Conservation (phyloP, 2,113 vertebrate species). For the Saccopteryx leptura region DNA sequence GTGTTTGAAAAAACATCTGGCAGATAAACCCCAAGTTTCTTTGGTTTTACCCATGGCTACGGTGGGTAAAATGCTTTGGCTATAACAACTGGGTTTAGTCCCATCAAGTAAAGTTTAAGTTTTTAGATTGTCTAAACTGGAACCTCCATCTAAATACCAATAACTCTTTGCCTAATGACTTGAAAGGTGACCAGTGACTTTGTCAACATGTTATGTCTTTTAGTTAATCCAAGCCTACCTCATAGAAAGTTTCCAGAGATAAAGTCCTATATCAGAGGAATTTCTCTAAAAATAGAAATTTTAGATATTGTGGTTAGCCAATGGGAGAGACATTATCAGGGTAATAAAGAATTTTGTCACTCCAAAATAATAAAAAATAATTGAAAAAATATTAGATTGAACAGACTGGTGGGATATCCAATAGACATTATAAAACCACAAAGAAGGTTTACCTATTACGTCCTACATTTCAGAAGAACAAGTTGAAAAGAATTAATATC, state of each 20-base stretch:
- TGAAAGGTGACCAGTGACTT: background rate
- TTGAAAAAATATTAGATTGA: conserved; percentile 4
- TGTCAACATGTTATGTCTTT: background rate
- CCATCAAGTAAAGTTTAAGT: background rate
- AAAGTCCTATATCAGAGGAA: background rate
- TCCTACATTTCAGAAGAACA: conserved; percentile 39
- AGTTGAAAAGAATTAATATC: conserved; percentile 50
- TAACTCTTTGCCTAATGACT: background rate
- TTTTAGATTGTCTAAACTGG: background rate
- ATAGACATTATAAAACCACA: background rate
- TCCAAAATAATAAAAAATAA: conserved; percentile 4
- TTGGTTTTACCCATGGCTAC: background rate
- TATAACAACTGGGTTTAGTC: conserved; percentile 18
- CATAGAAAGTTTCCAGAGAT: background rate
- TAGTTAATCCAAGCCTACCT: background rate
- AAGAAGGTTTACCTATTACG: background rate
- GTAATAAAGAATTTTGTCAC: background rate
- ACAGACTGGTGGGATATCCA: background rate
- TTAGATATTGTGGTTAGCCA: background rate
- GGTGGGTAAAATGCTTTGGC: background rate
- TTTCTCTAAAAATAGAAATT: conserved; percentile 18
- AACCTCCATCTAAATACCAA: background rate
- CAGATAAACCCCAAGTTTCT: background rate
- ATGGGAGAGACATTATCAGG: background rate
- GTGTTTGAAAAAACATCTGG: background rate